A percentile compares a stretch with the other conserved stretches of the same genome.
Conservation (phyloP, 2,888 invertebrate species). For the Eugnorisma glareosa region DNA sequence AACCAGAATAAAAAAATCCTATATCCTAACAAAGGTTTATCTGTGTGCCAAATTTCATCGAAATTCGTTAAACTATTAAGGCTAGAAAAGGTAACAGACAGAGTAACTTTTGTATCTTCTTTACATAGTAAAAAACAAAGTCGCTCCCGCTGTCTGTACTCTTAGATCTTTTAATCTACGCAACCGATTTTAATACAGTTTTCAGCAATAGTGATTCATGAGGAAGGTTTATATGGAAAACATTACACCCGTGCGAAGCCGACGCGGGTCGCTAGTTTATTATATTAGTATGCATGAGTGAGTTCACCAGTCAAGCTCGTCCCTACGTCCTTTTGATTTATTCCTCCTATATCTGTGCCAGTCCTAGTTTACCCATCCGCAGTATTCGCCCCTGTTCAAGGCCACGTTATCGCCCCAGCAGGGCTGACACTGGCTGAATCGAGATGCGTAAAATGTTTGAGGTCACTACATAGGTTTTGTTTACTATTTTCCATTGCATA, state of each 20-base stretch:
- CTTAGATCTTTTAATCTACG: too few species aligned
- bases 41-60: not conserved
- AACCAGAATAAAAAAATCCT: not conserved
- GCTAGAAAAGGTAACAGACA: not conserved
- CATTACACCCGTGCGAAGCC: too few species aligned
- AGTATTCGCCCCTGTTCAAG: slow-evolving; percentile 45
- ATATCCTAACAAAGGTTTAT: not conserved
- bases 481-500: not conserved
- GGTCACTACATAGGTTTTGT: not conserved
- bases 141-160: too few species aligned
- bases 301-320: not conserved
- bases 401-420: slow-evolving; percentile 27
- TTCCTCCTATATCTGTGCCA: slow-evolving; percentile 13
- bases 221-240: too few species aligned
- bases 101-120: not conserved
- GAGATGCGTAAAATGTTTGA: not conserved
- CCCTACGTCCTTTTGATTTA: slow-evolving; percentile 13
- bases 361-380: slow-evolving; percentile 31
- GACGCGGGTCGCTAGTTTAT: too few species aligned
- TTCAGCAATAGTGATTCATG: too few species aligned
- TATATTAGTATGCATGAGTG: not conserved
- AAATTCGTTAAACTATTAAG: not conserved
- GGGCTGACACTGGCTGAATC: slow-evolving; percentile 27
- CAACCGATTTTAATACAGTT: too few species aligned
- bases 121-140: too few species aligned